Percentiles rank a stretch among this genome's conserved stretches.
phyloP scores from a whole-genome alignment of 92 coral and sea anemone species.

The Zoanthus solanderi region DNA sequence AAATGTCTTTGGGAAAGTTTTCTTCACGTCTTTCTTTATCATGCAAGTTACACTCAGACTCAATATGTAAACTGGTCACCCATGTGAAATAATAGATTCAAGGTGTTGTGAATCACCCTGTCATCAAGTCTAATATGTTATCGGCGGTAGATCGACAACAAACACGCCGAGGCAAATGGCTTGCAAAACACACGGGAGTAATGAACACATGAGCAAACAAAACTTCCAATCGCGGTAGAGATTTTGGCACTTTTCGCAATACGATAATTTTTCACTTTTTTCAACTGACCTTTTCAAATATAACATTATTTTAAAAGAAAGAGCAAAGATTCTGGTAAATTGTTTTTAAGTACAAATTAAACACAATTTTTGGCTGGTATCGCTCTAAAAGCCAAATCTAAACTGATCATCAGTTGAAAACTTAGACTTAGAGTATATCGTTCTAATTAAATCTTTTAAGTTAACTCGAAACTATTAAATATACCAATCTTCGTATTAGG shows the following conservation, averaged over 20 bases:
- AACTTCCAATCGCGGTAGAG: neutral
- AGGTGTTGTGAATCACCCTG: slow-evolving; percentile 11
- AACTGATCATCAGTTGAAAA: neutral
- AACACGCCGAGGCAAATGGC: neutral
- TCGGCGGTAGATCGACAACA: slow-evolving; percentile 7
- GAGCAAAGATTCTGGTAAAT: neutral
- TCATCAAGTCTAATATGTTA: slow-evolving; percentile 21
- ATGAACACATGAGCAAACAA: slow-evolving; percentile 26
- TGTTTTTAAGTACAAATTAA: neutral
- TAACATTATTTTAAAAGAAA: neutral
- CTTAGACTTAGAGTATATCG: neutral
- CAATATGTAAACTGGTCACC: neutral
- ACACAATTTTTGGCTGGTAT: neutral
- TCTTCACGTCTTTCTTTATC: neutral
- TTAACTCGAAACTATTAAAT: neutral
- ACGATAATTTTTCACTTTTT: neutral
- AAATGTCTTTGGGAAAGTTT: slow-evolving; percentile 18
- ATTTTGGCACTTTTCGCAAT: neutral
- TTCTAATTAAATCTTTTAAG: neutral
- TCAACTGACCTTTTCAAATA: neutral
- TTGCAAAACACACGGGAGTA: neutral
- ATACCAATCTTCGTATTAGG: neutral
- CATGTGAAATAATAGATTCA: neutral
- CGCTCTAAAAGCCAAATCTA: neutral
- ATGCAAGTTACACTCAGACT: neutral